A percentile compares a stretch with the other conserved stretches of the same genome.
These are phyloP conservation scores for Eubasilissa regina DNA, from an alignment of 1,140 invertebrate genomes.

Conservation along the genomic window DNA sequence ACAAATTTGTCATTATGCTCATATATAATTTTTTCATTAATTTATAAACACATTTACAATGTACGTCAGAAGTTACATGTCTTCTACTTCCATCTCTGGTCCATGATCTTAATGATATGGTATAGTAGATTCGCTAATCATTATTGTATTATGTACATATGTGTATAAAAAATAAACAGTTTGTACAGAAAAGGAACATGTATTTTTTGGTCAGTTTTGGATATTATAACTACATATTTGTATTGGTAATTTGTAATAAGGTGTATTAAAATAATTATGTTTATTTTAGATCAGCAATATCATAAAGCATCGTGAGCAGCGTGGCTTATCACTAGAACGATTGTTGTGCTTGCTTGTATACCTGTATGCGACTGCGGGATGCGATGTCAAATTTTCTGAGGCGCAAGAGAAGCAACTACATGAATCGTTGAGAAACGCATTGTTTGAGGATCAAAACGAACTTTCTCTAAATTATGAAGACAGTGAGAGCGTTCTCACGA, in stretches of 20 bases:
- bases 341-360: slow-evolving; percentile 75
- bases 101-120: too few relatives aligned
- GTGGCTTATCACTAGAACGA: slow-evolving; percentile 74
- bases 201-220: not conserved
- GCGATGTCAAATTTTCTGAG: slow-evolving; percentile 72
- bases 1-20: too few relatives aligned
- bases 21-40: too few relatives aligned
- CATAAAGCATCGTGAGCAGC: slow-evolving; percentile 73
- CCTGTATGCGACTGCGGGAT: slow-evolving; percentile 77
- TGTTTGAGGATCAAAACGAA: slow-evolving; percentile 75
- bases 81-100: too few relatives aligned
- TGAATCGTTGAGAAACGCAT: slow-evolving; percentile 72
- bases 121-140: too few relatives aligned
- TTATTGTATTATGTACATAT: too few relatives aligned
- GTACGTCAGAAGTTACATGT: too few relatives aligned
- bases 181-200: not conserved
- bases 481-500: slow-evolving; percentile 60
- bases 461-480: slow-evolving; percentile 61
- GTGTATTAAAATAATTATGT: not conserved
- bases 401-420: slow-evolving; percentile 73
- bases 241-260: too few relatives aligned
- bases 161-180: not conserved
- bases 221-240: too few relatives aligned
- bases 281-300: slow-evolving; percentile 73
- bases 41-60: too few relatives aligned